Evolutionary conservation across 2,113 vertebrate genomes (phyloP), one percentile per base, ranked within the genome.

Genomic region (Upupa epops): DNA sequence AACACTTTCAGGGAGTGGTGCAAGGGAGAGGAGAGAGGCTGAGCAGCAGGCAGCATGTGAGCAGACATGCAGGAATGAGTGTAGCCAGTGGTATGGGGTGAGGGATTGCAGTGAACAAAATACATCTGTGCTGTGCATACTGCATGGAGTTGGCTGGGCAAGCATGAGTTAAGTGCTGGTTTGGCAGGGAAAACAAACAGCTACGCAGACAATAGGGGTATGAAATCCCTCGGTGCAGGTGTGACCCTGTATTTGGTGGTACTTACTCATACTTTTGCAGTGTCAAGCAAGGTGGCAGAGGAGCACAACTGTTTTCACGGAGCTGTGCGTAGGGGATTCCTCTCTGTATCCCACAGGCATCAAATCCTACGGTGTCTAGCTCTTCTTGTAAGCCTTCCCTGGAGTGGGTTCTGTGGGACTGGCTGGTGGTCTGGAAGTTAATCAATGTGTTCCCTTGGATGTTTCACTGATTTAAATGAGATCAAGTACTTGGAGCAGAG

Each of bases 391-490:
- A 81, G 17, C 21, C 19, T 77, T 83, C 17, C 56, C 25, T 46
- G 51, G 59, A 54, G 17, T 8, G 36, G 3, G 15, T 65, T 20
- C 48, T n/a, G 4, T 37, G 60, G 28, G 7, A 29, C 14, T 25
- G 17, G 32, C 18, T 40, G 16, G 28, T 76, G 28, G 13, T 65
- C 65, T 73, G 75, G 55, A 73, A 42, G 18, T 13, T 42, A 31
- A 21, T 31, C 1, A 2, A 5, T 22, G 14, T 16, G 49, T 63
- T 8, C 3, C 32, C 46, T 90, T n/a, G 0, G 0, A 3, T 65
- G 54, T 79, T 88, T 77, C 31, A 21, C 15, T 90, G 28, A 61
- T 49, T 78, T 59, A 34, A 65, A 74, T 32, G 17, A 66, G 14
- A 80, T 34, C 12, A 80, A 61, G 76, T 24, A 12, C 31, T 79